A percentile compares a stretch with the other conserved stretches of the same genome.
Evolutionary conservation across 2,888 invertebrate genomes (phyloP).

Genomic region (Melanargia galathea): DNA sequence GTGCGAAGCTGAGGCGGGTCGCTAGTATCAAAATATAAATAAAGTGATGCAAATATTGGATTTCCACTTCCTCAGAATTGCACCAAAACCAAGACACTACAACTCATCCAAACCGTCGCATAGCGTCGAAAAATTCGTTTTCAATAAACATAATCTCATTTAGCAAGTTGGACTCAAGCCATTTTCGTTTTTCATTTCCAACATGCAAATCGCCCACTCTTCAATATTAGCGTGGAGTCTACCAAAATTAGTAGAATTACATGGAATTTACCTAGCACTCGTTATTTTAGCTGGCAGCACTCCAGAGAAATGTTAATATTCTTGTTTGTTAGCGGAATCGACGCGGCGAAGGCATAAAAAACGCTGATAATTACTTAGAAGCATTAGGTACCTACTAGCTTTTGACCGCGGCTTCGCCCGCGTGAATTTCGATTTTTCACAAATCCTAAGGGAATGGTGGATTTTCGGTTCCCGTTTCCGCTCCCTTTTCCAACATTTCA

Average conservation of each 20-base stretch:
- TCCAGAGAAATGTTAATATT: constrained; percentile 33
- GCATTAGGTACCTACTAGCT: neutral
- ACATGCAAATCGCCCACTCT: constrained; percentile 33
- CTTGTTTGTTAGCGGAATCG: constrained; percentile 28
- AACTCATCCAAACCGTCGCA: constrained; percentile 10
- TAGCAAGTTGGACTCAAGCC: constrained; percentile 31
- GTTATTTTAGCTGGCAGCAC: constrained; percentile 39
- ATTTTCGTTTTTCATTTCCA: constrained; percentile 28
- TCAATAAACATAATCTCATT: constrained; percentile 28
- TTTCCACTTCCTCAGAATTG: neutral
- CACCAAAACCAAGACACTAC: neutral
- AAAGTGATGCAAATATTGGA: neutral
- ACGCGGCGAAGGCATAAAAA: constrained; percentile 17
- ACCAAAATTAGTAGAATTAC: constrained; percentile 33
- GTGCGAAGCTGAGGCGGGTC: no score
- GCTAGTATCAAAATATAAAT: neutral
- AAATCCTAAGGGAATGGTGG: no score
- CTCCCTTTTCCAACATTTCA: no score
- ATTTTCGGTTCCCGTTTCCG: no score
- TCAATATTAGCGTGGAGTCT: constrained; percentile 34
- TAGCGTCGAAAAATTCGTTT: constrained; percentile 26
- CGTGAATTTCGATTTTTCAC: no score
- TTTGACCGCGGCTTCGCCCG: no score
- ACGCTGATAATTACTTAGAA: neutral
- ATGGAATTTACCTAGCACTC: constrained; percentile 36